Percentiles rank a stretch among this genome's conserved stretches.
Conservation (phyloP, 2,113 vertebrate species). For the Coptodon bakossiorum region DNA sequence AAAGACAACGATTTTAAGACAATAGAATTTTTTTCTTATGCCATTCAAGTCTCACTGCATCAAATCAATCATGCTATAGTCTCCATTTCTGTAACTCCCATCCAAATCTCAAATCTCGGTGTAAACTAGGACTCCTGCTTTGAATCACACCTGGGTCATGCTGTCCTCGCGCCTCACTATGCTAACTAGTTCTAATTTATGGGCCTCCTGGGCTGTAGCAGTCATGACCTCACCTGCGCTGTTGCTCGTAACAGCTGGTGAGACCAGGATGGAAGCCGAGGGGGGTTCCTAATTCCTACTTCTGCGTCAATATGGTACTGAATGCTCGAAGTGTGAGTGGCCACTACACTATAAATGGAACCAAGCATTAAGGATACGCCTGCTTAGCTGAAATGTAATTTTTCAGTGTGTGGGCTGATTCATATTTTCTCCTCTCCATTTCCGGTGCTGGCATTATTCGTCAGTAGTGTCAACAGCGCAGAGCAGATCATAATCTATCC, state of each 20-base stretch:
- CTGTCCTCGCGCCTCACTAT: background rate
- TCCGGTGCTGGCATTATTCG: background rate
- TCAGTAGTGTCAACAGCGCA: constrained; percentile 21
- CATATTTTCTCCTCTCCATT: constrained; percentile 4
- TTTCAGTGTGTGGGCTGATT: background rate
- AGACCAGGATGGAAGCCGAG: background rate
- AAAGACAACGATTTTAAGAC: background rate
- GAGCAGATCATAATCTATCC: constrained; percentile 34
- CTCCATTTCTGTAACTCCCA: background rate
- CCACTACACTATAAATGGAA: background rate
- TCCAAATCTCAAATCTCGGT: background rate
- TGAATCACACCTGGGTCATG: constrained; percentile 25
- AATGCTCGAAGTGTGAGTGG: background rate
- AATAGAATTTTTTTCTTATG: background rate
- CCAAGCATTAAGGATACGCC: background rate
- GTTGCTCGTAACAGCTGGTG: constrained; percentile 43
- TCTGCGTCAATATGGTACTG: background rate
- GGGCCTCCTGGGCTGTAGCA: constrained; percentile 29
- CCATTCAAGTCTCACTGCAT: background rate
- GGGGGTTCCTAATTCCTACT: background rate
- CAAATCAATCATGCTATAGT: background rate
- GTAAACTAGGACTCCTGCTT: background rate
- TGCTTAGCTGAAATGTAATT: background rate
- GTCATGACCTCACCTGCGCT: constrained; percentile 46
- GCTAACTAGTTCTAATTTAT: constrained; percentile 49